Conservation (phyloP, 1,140 invertebrate species). For the Kradibia gibbosae region DNA sequence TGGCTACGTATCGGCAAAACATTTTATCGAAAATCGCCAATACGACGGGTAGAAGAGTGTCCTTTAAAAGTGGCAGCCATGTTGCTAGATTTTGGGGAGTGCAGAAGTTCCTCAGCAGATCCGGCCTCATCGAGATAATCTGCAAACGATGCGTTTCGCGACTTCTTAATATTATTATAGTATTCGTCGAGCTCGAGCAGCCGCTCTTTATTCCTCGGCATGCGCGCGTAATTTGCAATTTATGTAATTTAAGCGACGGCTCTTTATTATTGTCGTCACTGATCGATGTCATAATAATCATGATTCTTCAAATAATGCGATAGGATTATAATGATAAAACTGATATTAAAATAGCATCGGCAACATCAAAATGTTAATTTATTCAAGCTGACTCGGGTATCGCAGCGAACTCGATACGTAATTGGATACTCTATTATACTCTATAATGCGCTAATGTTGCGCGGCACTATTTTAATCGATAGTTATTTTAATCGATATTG, state of each 20-base stretch:
- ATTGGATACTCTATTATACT: not conserved
- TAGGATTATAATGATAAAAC: not conserved
- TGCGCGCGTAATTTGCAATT: too few relatives aligned
- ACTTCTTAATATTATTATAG: not conserved
- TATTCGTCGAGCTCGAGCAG: too few relatives aligned
- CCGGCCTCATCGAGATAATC: constrained; percentile 69
- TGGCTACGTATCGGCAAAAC: constrained; percentile 71
- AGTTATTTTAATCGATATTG: too few relatives aligned
- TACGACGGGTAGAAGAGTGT: constrained; percentile 70
- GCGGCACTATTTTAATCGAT: not conserved
- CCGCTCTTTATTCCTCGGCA: too few relatives aligned
- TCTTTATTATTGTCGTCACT: too few relatives aligned
- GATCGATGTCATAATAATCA: too few relatives aligned
- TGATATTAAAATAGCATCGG: too few relatives aligned
- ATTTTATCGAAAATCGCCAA: constrained; percentile 72
- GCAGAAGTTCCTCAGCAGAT: constrained; percentile 63
- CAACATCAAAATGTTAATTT: not conserved
- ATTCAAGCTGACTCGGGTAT: not conserved
- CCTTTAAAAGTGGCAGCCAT: constrained; percentile 72
- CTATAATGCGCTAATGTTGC: not conserved
- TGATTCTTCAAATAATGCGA: too few relatives aligned
- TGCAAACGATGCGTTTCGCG: constrained; percentile 46
- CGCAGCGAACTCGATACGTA: not conserved
- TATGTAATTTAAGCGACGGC: too few relatives aligned
- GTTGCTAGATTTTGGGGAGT: constrained; percentile 64